phyloP scores from a whole-genome alignment of 1,140 invertebrate genomes.

The Aphelenchoides besseyi region DNA sequence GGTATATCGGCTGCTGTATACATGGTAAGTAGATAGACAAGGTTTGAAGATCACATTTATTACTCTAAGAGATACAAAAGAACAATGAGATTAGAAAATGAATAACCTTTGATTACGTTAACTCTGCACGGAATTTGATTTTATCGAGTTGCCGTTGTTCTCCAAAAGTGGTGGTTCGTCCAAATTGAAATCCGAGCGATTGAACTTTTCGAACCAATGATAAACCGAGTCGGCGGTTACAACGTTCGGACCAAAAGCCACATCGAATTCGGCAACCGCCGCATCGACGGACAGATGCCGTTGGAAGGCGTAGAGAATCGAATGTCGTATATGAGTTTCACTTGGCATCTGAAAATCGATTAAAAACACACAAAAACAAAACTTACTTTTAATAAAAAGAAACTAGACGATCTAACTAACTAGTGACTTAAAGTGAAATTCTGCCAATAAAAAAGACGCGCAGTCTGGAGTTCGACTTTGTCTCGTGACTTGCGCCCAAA shows the following conservation, averaged over 20 bases:
- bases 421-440: too few relatives aligned
- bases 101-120: neutral
- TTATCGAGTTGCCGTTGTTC: too few relatives aligned
- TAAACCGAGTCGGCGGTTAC: neutral
- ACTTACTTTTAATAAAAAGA: too few relatives aligned
- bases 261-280: neutral
- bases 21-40: too few relatives aligned
- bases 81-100: neutral
- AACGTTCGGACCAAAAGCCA: neutral
- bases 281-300: neutral
- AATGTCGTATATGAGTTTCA: neutral
- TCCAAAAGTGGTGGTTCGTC: too few relatives aligned
- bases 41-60: too few relatives aligned
- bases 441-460: too few relatives aligned
- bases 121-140: neutral
- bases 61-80: neutral
- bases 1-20: neutral
- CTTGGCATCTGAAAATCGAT: neutral
- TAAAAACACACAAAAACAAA: neutral
- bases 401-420: neutral
- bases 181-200: neutral
- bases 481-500: too few relatives aligned
- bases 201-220: neutral
- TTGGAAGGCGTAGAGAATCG: neutral
- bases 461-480: too few relatives aligned